Base-by-base conservation (phyloP, 2,797 vertebrate genomes). In the Rhynchonycteris naso region DNA sequence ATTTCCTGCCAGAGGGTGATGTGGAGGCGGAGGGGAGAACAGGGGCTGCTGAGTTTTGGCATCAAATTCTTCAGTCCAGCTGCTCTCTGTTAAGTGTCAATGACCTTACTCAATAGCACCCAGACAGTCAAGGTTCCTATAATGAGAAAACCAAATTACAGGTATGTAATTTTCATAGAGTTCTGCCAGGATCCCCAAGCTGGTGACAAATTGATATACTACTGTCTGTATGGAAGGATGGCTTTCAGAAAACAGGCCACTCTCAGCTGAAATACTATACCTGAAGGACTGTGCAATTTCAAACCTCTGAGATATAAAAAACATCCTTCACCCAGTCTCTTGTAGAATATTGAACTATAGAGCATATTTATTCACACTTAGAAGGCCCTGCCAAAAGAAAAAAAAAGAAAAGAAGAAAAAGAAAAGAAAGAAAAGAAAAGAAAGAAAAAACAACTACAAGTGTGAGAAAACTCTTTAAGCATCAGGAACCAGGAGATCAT, bases 1-100 rank as follows among this genome's bases (percentile, higher is more conserved):
- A 96, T 97, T 97, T 97, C 97, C 97, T 97, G 97, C 80, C 96
- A 94, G 84, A 83, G 86, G 81, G 95, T 95, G 43, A 75, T 76
- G 91, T 94, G 96, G 83, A 79, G 92, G 93, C 6, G 86, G 92
- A 72, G 76, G 54, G 92, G 78, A 95, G 75, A 75, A 87, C 95
- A 91, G 92, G 95, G 95, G 80, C 15, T 79, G 86, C 65, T 56
- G 54, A 90, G 50, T 94, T 94, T 89, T 94, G 96, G 94, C 96
- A 90, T 90, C 91, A 63, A 94, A 93, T 91, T 87, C 94, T 95
- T 88, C 35, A 61, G 96, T 95, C 96, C 95, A 95, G 89, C 76
- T 96, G 95, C 94, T 95, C 71, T 88, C 65, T 88, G 80, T 82
- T 63, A 80, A 92, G 87, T 90, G 94, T 95, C 95, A 88, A 8